Evolutionary conservation across 2,888 invertebrate genomes (phyloP), one percentile per base, ranked within the genome.

Genomic region (Lobophora halterata): DNA sequence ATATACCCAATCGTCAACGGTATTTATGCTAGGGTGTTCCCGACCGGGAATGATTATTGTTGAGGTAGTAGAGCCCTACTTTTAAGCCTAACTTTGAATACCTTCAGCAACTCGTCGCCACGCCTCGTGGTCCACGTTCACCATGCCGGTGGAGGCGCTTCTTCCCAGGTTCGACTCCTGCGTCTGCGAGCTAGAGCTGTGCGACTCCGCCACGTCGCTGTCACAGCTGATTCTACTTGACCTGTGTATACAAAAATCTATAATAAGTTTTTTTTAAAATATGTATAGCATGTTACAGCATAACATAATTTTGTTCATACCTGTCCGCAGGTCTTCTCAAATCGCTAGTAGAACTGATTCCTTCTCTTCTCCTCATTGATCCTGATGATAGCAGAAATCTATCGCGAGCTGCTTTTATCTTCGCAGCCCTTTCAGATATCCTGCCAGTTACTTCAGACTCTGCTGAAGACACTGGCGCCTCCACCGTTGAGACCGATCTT

Each of bases 81-180:
- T 10, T 10, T 8, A 8, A 7, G 5, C 6, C 21, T 8, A 8
- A 8, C 21, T 13, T 48, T n/a, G n/a, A n/a, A n/a, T n/a, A 82
- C 86, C 80, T 64, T 81, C 87, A 38, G 86, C 65, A 7, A 92
- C 83, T 49, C 91, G 81, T 50, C 88, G 89, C 76, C 90, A 92
- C 0, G 90, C 82, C 11, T 89, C 89, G 3, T 89, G 78, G 46
- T 92, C 92, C 0, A 92, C 87, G 54, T 92, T 91, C 37, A 94
- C 93, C 90, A 94, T 93, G n/a, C 93, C 93, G 0, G 91, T 93
- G 48, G 94, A 94, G 0, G 92, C 91, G 14, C 93, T 93, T 56
- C 94, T 92, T 0, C 91, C 89, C n/a, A 93, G 71, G 4, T 83
- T 53, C 0, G 83, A 72, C 31, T 89, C 88, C 43, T 76, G 79